Conservation (phyloP, 2,113 vertebrate genomes). For the Sylvicapra grimmia region DNA sequence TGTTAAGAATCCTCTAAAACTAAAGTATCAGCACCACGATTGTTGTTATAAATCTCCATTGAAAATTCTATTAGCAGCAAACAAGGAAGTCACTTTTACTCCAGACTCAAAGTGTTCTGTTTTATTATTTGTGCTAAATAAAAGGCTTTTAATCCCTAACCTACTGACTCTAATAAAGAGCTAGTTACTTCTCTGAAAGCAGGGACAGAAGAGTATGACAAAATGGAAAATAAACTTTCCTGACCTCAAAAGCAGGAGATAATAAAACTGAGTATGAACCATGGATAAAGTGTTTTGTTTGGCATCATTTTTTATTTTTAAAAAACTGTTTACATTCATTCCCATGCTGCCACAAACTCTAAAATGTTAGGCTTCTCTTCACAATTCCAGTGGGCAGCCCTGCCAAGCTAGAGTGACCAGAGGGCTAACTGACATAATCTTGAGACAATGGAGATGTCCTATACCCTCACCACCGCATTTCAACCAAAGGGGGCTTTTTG, state of each 20-base stretch:
- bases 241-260: neutral
- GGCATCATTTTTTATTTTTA: neutral
- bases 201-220: neutral
- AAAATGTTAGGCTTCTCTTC: neutral
- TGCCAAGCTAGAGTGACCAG: neutral
- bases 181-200: neutral
- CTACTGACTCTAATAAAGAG: slow-evolving; percentile 3
- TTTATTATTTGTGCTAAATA: neutral
- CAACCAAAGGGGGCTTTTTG: neutral
- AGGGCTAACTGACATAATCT: neutral
- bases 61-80: slow-evolving; percentile 10
- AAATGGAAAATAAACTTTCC: slow-evolving; percentile 3
- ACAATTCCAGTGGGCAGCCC: neutral
- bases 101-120: neutral
- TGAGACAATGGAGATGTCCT: neutral
- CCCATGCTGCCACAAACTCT: neutral
- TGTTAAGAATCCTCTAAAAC: neutral
- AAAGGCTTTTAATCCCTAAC: neutral
- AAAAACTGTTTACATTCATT: neutral
- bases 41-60: neutral
- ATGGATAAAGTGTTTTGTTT: neutral
- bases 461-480: neutral
- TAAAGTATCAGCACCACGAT: neutral
- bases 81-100: neutral
- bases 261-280: neutral